Base-by-base conservation (phyloP, 2,797 vertebrate species). In the Myotis myotis region DNA sequence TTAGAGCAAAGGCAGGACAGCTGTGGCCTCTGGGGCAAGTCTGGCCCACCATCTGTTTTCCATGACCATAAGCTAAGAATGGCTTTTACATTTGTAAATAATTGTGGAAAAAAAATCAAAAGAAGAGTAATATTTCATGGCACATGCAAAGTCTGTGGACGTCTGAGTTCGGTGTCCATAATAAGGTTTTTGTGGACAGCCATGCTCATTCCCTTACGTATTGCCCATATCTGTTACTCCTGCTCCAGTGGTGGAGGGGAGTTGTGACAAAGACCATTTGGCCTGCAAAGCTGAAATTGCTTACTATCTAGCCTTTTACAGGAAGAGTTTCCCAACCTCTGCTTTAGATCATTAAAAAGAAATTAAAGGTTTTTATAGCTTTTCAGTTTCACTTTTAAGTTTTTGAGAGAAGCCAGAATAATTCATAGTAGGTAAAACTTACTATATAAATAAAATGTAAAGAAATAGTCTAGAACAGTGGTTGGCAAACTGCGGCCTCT, bases 291-390 rank as follows among this genome's bases (percentile, higher is more conserved):
- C 51, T 44, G 51, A 49, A 70, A 30, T 22, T 44, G 12, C 75
- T 79, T 62, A 10, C n/a, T 49, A 0, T 28, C 5, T 70, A 23
- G 23, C 28, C 44, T 89, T 82, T 84, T 66, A 41, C 9, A 3
- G 23, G 38, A 75, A 60, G 90, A 64, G 78, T 64, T 57, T 89
- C 75, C 51, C 80, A 68, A 55, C 41, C 47, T 66, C 25, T 85
- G 55, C 87, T 82, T 85, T 86, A 60, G 33, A 30, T n/a, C n/a
- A 44, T 75, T 81, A 23, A 38, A 84, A 36, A 60, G 49, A 33
- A 55, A 78, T 57, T 19, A 22, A 70, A 53, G 79, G 13, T 82
- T 94, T 93, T 90, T 22, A 72, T 91, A 86, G 71, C 71, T 95
- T 86, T 95, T 91, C 22, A 55, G 78, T 36, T 60, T 1, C 9